Percentiles rank a stretch among this genome's conserved stretches.
Conservation (phyloP, 2,888 invertebrate species). For the Clepsis dumicolana region DNA sequence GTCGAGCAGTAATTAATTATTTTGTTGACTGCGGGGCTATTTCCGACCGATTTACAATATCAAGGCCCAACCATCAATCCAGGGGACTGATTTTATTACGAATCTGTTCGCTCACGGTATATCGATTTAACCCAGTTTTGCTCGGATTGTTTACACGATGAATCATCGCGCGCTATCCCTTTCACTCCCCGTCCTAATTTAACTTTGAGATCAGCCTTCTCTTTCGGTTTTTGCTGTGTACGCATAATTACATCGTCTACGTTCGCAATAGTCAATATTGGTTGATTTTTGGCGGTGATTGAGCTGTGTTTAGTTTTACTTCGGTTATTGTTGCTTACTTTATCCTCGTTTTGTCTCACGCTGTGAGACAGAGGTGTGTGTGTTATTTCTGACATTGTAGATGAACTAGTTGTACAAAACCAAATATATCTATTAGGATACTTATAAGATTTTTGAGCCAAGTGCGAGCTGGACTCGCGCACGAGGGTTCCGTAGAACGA, state of each 20-base stretch:
- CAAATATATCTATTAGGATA: no score
- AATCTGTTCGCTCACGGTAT: constrained; percentile 29
- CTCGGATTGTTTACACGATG: constrained; percentile 26
- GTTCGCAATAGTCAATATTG: constrained; percentile 6
- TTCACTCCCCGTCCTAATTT: constrained; percentile 11
- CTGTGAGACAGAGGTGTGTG: no score
- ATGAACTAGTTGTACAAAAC: no score
- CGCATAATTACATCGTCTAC: constrained; percentile 22
- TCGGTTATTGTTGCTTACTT: background rate
- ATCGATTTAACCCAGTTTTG: constrained; percentile 40
- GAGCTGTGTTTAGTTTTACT: background rate
- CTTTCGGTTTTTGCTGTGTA: constrained; percentile 12
- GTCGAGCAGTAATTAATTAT: constrained; percentile 1
- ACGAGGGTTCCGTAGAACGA: no score
- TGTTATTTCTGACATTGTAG: no score
- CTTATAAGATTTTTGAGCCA: no score
- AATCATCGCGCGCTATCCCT: constrained; percentile 19
- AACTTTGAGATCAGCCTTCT: constrained; percentile 15
- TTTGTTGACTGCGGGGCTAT: constrained; percentile 18
- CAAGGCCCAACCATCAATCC: constrained; percentile 33
- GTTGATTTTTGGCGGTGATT: background rate
- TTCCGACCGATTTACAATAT: constrained; percentile 32
- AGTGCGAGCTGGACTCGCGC: no score
- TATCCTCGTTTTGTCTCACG: no score
- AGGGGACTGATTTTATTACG: constrained; percentile 25